Percentiles rank a stretch among this genome's conserved stretches.
Conservation (phyloP, 2,888 invertebrate species). For the Sepioteuthis lessoniana region DNA sequence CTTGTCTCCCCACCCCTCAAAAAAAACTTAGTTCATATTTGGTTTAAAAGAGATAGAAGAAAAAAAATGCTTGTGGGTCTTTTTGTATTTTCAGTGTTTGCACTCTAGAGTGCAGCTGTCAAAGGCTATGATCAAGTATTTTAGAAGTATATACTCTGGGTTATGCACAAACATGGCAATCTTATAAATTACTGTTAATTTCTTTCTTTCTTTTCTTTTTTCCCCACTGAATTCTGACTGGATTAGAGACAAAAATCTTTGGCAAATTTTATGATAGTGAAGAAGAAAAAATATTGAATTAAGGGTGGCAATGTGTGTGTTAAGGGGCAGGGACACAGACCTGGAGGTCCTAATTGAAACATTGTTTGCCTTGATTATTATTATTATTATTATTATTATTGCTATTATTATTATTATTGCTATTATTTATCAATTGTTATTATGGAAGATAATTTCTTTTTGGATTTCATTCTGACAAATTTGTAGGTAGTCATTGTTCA, state of each 20-base stretch:
- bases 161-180: not conserved
- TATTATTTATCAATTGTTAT: not conserved
- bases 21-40: too few relatives aligned
- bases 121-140: not conserved
- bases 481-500: not conserved
- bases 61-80: too few relatives aligned
- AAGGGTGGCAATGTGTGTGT: not conserved
- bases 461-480: not conserved
- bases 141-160: not conserved
- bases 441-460: slow-evolving; percentile 24
- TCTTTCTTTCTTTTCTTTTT: not conserved
- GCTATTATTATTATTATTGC: not conserved
- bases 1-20: too few relatives aligned
- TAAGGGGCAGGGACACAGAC: not conserved
- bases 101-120: not conserved
- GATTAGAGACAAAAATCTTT: not conserved
- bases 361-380: slow-evolving; percentile 24
- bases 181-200: not conserved
- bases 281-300: not conserved
- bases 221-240: not conserved
- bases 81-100: not conserved
- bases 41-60: too few relatives aligned
- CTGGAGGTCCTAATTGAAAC: slow-evolving; percentile 1
- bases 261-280: not conserved
- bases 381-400: not conserved